A percentile compares a stretch with the other conserved stretches of the same genome.
phyloP scores from a whole-genome alignment of 64 coral and sea anemone species.

The Montipora foliosa region DNA sequence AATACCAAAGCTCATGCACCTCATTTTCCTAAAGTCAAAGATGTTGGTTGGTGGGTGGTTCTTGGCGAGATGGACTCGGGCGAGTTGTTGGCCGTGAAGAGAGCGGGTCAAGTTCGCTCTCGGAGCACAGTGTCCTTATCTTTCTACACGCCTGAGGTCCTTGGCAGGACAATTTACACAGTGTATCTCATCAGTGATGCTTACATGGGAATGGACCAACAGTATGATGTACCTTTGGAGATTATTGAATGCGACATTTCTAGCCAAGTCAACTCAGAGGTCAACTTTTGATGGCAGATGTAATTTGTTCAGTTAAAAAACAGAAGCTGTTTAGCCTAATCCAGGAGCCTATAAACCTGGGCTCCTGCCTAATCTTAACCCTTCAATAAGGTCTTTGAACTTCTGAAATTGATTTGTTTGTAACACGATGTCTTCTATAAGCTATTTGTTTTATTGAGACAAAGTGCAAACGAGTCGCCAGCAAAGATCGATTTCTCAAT shows the following conservation, averaged over 20 bases:
- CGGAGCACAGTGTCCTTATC: slow-evolving; percentile 69
- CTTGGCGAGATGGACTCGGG: slow-evolving; percentile 93
- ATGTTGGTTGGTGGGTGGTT: slow-evolving; percentile 90
- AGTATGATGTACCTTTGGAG: slow-evolving; percentile 88
- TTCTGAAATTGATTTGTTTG: no score
- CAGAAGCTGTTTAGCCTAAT: no score
- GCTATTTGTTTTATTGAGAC: no score
- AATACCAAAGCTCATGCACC: slow-evolving; percentile 94
- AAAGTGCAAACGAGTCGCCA: no score
- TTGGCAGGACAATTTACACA: slow-evolving; percentile 82
- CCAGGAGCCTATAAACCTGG: no score
- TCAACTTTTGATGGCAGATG: not conserved
- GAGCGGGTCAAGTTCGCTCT: slow-evolving; percentile 74
- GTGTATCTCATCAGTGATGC: slow-evolving; percentile 94
- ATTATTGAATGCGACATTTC: slow-evolving; percentile 80
- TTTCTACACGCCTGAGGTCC: slow-evolving; percentile 86
- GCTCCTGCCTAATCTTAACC: no score
- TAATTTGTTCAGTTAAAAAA: not conserved
- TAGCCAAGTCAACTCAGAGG: slow-evolving; percentile 92
- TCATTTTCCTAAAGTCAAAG: slow-evolving; percentile 90
- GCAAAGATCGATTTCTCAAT: no score
- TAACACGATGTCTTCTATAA: no score
- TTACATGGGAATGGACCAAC: slow-evolving; percentile 96
- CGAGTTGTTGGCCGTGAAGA: slow-evolving; percentile 90
- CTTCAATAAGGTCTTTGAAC: no score